Evolutionary conservation across 2,113 vertebrate species (phyloP).

Genomic region (Cavia aperea): DNA sequence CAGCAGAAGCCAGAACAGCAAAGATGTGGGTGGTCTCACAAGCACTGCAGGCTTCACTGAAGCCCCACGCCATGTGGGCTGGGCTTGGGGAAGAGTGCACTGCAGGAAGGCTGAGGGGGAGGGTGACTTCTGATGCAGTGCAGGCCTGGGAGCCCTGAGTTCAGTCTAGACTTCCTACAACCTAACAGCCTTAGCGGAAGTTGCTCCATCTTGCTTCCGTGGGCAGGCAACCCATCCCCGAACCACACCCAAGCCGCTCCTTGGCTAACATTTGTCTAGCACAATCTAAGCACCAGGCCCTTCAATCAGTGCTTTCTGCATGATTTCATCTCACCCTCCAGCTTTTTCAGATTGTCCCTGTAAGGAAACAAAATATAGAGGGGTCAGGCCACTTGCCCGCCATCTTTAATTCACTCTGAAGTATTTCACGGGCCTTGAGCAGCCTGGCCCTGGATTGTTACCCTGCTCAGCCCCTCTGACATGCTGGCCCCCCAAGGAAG

Average conservation of each 20-base stretch:
- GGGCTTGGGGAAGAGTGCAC: not conserved
- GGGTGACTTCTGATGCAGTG: fast-evolving
- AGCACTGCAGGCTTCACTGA: slow-evolving; percentile 21
- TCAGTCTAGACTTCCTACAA: not conserved
- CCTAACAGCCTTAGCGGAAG: not conserved
- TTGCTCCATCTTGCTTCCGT: not conserved
- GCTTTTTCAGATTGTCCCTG: not conserved
- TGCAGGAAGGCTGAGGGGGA: fast-evolving
- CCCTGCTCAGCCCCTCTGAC: not conserved
- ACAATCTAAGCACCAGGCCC: fast-evolving
- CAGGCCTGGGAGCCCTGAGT: not conserved
- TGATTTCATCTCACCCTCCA: no score
- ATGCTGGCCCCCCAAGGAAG: not conserved
- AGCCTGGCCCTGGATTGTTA: not conserved
- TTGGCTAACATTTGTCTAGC: fast-evolving
- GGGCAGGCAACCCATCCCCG: no score
- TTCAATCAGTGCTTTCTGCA: fast-evolving
- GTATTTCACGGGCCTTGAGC: fast-evolving
- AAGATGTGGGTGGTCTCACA: not conserved
- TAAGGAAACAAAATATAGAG: not conserved
- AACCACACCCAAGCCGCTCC: not conserved
- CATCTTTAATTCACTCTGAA: not conserved
- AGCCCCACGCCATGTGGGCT: not conserved
- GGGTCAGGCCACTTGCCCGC: no score
- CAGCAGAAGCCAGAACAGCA: not conserved